phyloP scores from a whole-genome alignment of 2,113 vertebrate genomes.

The Euleptes europaea region DNA sequence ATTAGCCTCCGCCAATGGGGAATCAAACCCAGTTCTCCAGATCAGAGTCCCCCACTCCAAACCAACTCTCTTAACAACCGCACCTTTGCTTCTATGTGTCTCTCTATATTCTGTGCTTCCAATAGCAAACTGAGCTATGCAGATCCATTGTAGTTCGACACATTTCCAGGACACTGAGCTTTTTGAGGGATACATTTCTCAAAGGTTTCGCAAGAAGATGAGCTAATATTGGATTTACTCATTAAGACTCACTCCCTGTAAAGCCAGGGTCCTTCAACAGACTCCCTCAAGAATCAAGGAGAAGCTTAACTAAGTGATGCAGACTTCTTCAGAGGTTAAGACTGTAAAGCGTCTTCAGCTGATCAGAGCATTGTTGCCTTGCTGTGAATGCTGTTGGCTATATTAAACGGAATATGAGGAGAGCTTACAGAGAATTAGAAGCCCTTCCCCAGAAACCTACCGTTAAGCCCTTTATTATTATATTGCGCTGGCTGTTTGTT shows the following conservation, averaged over 20 bases:
- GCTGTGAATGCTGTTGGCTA: constrained; percentile 20
- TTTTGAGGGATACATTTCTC: constrained; percentile 9
- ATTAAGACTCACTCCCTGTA: background rate
- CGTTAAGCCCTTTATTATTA: constrained; percentile 44
- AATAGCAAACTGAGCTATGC: background rate
- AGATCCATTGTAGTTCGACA: background rate
- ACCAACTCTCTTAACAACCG: no score
- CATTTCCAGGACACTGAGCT: background rate
- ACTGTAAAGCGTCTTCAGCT: background rate
- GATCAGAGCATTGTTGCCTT: constrained; percentile 43
- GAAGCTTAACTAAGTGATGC: constrained; percentile 18
- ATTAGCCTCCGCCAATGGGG: no score
- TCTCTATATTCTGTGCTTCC: background rate
- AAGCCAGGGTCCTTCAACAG: constrained; percentile 1
- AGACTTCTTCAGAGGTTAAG: background rate
- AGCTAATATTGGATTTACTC: constrained; percentile 30
- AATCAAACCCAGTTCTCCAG: no score
- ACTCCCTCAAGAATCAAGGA: background rate
- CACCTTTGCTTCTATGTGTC: background rate
- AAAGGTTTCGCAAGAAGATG: background rate
- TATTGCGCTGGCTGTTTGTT: constrained; percentile 4
- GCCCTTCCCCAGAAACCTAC: constrained; percentile 22
- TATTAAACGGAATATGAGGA: constrained; percentile 50
- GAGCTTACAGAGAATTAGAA: constrained; percentile 47
- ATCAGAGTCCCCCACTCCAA: no score